Conservation (phyloP, 2,797 vertebrate genomes). For the Dryobates pubescens region DNA sequence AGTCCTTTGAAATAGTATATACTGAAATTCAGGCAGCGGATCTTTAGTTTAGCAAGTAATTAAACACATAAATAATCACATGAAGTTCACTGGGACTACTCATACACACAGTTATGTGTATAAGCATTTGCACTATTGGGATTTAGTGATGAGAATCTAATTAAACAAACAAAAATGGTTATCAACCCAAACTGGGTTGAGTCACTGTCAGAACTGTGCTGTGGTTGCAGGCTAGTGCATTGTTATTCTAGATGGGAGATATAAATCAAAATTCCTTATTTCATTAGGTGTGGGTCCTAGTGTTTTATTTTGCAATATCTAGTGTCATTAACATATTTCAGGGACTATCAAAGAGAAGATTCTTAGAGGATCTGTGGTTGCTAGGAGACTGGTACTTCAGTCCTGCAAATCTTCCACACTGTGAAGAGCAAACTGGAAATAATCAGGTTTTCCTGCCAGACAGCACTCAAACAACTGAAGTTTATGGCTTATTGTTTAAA, state of each 20-base stretch:
- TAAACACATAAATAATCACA: constrained; percentile 51
- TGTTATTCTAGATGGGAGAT: neutral
- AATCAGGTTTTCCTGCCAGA: constrained; percentile 55
- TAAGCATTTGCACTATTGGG: constrained; percentile 15
- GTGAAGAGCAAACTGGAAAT: constrained; percentile 57
- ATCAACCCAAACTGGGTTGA: neutral
- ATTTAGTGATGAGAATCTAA: constrained; percentile 25
- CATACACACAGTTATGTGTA: neutral
- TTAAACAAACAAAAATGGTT: constrained; percentile 35
- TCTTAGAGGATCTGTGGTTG: constrained; percentile 72
- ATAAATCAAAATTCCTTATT: constrained; percentile 28
- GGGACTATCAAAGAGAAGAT: constrained; percentile 65
- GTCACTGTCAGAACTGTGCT: neutral
- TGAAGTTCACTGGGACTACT: constrained; percentile 2
- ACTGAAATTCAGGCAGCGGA: constrained; percentile 12
- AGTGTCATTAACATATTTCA: constrained; percentile 71
- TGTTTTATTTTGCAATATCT: constrained; percentile 56
- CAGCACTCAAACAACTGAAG: constrained; percentile 45
- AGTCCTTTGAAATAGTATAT: neutral
- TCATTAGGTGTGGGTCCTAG: constrained; percentile 6
- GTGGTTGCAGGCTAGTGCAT: neutral
- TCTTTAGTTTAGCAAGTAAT: constrained; percentile 44
- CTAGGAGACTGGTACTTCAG: constrained; percentile 72
- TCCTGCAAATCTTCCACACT: constrained; percentile 63
- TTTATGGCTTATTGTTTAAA: constrained; percentile 23